Evolutionary conservation across 2,113 vertebrate species (phyloP).

Genomic region (Mormoops blainvillei): DNA sequence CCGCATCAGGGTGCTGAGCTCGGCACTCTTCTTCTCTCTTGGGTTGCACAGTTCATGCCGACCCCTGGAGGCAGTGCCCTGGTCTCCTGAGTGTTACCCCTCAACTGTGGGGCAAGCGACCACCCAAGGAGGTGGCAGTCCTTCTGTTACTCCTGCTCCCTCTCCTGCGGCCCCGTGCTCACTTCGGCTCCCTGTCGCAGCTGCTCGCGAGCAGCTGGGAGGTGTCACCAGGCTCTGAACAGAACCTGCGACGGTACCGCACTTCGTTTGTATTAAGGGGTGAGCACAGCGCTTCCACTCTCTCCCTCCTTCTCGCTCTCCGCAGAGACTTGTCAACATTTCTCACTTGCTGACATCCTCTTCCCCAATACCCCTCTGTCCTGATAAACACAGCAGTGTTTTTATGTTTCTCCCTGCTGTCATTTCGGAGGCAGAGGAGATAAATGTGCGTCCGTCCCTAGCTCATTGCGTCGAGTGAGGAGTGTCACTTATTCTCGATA

Average conservation of each 20-base stretch:
- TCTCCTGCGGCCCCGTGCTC: background rate
- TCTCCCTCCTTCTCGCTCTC: background rate
- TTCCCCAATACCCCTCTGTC: background rate
- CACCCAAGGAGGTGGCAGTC: no score
- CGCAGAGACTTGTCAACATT: background rate
- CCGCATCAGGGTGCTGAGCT: rapidly evolving
- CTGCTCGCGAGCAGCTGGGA: background rate
- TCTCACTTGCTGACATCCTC: background rate
- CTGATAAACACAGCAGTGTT: background rate
- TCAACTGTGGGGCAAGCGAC: background rate
- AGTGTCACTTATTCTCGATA: background rate
- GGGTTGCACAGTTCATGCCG: background rate
- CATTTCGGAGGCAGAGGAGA: background rate
- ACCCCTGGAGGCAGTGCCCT: background rate
- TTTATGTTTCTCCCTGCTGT: background rate
- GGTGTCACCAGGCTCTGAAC: background rate
- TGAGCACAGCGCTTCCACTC: rapidly evolving
- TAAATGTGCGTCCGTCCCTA: background rate
- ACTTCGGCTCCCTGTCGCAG: background rate
- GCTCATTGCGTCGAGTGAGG: background rate
- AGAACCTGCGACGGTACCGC: background rate
- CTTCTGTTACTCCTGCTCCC: background rate
- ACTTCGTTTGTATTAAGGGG: background rate
- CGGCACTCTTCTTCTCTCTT: background rate
- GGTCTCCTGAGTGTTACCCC: background rate